Evolutionary conservation across 1,140 invertebrate species (phyloP), one percentile per base, ranked within the genome.

Genomic region (Nebria ingens): DNA sequence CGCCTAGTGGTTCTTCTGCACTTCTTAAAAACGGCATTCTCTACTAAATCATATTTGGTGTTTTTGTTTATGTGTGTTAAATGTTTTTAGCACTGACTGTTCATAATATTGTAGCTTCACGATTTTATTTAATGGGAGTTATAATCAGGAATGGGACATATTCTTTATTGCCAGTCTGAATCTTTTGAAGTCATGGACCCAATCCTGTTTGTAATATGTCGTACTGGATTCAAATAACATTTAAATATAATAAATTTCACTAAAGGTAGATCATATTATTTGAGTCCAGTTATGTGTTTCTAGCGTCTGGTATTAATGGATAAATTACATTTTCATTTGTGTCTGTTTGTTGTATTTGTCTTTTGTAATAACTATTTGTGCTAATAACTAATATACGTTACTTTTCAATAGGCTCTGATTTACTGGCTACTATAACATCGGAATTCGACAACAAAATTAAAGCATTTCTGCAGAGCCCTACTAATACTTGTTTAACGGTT

Each of bases 371-470:
- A 29, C 13, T 45, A 17, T 45, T 45, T 17, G 17, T 11, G 4
- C 6, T 45, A 45, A 45, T 34, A 9, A 34, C 56, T 53, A 17
- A 45, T 34, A 34, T 17, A 12, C 15, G 17, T 51, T 52, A 58
- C 21, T 54, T 58, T 65, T 66, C 58, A 60, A n/a, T 64, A 81
- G 85, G 82, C 64, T 77, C 78, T 59, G 83, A 85, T 68, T 69
- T 86, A 40, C 68, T 85, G 55, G 76, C 77, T 34, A 84, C 82
- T 50, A 76, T 90, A 49, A 89, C 85, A 12, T 81, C 84, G 52
- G 83, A 85, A 2, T 81, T 87, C 62, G 86, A 89, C 64, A 79
- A 83, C 56, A 89, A 88, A 70, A 73, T 87, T 65, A 62, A 62
- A 56, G 66, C 69, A 45, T n/a, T n/a, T n/a, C 40, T 45, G 3